Evolutionary conservation across 2,888 invertebrate genomes (phyloP), one percentile per base, ranked within the genome.

Genomic region (Maniola hyperantus): DNA sequence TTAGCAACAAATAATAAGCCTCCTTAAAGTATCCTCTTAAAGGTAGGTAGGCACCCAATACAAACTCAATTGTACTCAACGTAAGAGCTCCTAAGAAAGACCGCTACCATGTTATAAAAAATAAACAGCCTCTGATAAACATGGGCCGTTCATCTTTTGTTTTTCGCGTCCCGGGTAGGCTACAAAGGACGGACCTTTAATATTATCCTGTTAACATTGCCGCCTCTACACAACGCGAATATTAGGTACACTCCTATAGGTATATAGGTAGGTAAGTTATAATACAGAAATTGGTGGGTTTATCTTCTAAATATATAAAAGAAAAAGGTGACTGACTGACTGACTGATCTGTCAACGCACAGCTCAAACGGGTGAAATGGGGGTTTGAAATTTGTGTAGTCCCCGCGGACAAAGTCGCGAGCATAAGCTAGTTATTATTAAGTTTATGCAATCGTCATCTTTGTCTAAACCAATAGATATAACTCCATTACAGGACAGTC

Each of bases 41-140:
- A 39, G 13, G 20, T 42, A 42, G 20, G n/a, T 44, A 36, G 18
- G 15, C 11, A 18, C 13, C 11, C 36, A 20, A 51, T 42, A 65
- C 26, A 64, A 50, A 48, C 64, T 64, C 15, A 15, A 64, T 67
- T 42, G 64, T 60, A 51, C 55, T 67, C 42, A 18, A 64, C 55
- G 18, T 60, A 18, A 66, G 62, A 50, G 50, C 46, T 54, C 50
- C 54, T 60, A 58, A 64, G 64, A 67, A 46, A 54, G 64, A 39
- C 54, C 48, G 58, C 67, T 55, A 60, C 59, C 33, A 60, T 69
- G 72, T 69, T 73, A 72, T 71, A 62, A 65, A 64, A 73, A 73
- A 73, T 74, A 72, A 74, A 73, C 66, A 71, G 62, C 70, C 64
- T 34, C 69, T 74, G 75, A 73, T 74, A 74, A 76, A 77, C 72